Base-by-base conservation (phyloP, 2,113 vertebrate genomes). In the Stegastes partitus region DNA sequence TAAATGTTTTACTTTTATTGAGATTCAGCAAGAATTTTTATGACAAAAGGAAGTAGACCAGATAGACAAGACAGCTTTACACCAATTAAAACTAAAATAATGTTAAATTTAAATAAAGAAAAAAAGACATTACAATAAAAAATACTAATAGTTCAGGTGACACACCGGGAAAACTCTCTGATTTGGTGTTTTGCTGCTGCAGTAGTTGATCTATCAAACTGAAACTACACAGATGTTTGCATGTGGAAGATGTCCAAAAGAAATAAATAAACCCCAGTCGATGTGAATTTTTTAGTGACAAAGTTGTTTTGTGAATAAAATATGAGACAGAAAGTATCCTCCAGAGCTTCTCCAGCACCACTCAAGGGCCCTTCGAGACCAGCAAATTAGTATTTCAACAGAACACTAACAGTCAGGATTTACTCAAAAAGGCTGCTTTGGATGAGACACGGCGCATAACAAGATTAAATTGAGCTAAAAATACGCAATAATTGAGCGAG, bases 261-360 rank as follows among this genome's bases (percentile, higher is more conserved):
- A 6, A 44, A 45, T n/a, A n/a, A n/a, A n/a, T n/a, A n/a, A 45
- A 37, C 6, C 26, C 50, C 2, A 42, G 28, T 51, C 4, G 11
- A 19, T 49, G 5, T 59, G 5, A 57, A 31, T 4, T 31, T 56
- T 61, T 70, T 28, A 23, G 3, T 1, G 4, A 54, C 50, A 0
- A 65, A 76, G 2, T 54, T 74, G 10, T 51, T 79, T 26, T 59
- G 15, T 74, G 65, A 77, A 80, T 76, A 69, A 57, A 69, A 73
- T 42, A 74, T 72, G 31, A 68, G 45, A 18, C 55, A 22, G 5
- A 55, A 55, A 69, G 21, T 11, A 63, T 56, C 44, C 49, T 75
- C 50, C 18, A 39, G 54, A 74, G 58, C 15, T 37, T 57, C 51
- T 10, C 22, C 34, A n/a, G 39, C 58, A 56, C 34, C 10, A 49